Percentiles rank a stretch among this genome's conserved stretches.
These are phyloP conservation scores for Varanus salvator DNA, from an alignment of 2,113 vertebrate species.

Conservation along the genomic window DNA sequence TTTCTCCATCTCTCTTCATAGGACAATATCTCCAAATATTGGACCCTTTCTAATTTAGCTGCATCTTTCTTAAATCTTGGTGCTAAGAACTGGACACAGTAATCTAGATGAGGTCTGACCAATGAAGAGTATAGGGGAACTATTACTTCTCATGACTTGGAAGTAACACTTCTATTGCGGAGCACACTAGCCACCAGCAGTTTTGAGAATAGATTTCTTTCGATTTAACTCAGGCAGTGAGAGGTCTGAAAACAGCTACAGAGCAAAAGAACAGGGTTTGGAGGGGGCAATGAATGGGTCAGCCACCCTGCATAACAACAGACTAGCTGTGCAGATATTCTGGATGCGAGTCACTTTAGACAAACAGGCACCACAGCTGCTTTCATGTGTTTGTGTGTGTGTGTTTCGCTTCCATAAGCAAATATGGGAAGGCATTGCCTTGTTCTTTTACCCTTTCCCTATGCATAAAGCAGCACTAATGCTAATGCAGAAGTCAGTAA, in stretches of 20 bases:
- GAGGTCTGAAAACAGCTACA: background rate
- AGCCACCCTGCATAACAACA: background rate
- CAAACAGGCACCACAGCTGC: background rate
- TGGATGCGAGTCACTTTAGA: conserved; percentile 24
- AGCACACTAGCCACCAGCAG: background rate
- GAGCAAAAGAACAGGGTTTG: background rate
- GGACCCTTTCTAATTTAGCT: no score
- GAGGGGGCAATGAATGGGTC: background rate
- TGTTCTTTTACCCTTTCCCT: conserved; percentile 1
- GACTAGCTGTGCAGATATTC: background rate
- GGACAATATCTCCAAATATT: no score
- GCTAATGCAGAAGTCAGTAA: background rate
- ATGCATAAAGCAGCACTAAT: background rate
- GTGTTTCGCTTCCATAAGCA: background rate
- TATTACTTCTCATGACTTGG: no score
- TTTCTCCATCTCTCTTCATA: no score
- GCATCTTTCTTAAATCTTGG: no score
- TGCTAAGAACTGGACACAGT: no score
- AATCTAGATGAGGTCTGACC: no score
- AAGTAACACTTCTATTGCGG: background rate
- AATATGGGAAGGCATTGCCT: background rate
- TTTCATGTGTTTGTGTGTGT: background rate
- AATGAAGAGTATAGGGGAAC: no score
- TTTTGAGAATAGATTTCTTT: conserved; percentile 1
- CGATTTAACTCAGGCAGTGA: background rate